Conservation (phyloP, 2,113 vertebrate genomes). For the Willisornis vidua region DNA sequence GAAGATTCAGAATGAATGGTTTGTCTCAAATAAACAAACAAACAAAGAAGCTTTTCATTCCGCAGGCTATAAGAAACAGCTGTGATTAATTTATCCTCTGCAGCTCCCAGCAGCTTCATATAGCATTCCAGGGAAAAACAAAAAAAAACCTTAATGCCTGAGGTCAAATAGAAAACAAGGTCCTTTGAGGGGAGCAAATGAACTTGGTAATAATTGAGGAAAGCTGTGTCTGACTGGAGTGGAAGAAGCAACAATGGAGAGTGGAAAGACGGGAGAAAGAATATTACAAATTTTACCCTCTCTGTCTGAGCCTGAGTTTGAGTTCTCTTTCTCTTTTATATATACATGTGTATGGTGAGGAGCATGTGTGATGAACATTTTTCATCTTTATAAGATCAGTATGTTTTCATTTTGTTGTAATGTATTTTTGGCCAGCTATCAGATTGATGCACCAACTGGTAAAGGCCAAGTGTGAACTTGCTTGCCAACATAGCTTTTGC, state of each 20-base stretch:
- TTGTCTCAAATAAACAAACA: not conserved
- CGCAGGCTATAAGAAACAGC: not conserved
- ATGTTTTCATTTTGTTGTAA: not conserved
- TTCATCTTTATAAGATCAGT: not conserved
- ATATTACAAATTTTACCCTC: not conserved
- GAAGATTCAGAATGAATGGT: not conserved
- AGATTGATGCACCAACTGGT: conserved; percentile 52
- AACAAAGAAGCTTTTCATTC: not conserved
- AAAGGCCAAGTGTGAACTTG: conserved; percentile 46
- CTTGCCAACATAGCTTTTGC: conserved; percentile 49
- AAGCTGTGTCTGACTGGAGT: not conserved
- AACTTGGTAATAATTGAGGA: not conserved
- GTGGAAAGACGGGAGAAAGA: not conserved
- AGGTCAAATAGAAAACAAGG: not conserved
- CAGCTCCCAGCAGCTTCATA: not conserved
- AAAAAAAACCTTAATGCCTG: not conserved
- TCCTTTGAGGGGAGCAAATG: not conserved
- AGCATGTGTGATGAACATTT: not conserved
- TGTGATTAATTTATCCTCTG: not conserved
- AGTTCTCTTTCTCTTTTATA: not conserved
- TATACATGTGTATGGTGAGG: accelerated
- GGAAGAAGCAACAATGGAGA: not conserved
- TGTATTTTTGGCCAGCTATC: conserved; percentile 48
- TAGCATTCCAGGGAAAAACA: not conserved
- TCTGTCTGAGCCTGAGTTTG: not conserved